A percentile compares a stretch with the other conserved stretches of the same genome.
phyloP scores from a whole-genome alignment of 2,113 vertebrate genomes.

The Leucopsar rothschildi region DNA sequence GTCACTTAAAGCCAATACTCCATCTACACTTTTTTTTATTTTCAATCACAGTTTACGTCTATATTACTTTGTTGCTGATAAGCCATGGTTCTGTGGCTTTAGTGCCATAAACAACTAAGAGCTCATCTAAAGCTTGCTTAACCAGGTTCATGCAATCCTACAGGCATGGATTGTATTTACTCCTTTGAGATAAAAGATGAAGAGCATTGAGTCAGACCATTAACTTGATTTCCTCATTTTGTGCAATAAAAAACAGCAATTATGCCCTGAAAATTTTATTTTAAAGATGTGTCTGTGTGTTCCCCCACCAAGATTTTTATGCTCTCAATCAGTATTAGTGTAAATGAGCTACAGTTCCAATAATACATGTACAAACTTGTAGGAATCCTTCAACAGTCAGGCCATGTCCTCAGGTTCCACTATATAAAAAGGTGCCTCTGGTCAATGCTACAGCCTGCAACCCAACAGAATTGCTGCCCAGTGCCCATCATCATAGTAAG shows the following conservation, averaged over 20 bases:
- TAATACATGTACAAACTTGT: neutral
- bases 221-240: neutral
- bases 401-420: neutral
- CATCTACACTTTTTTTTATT: neutral
- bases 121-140: neutral
- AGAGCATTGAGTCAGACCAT: neutral
- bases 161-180: neutral
- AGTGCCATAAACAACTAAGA: neutral
- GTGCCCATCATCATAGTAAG: neutral
- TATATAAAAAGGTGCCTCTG: neutral
- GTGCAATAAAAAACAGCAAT: neutral
- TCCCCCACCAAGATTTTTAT: neutral
- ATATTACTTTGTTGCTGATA: neutral
- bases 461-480: neutral
- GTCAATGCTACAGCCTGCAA: rapidly evolving
- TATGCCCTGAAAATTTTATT: neutral
- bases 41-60: neutral
- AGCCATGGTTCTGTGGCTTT: neutral
- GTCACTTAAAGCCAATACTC: neutral
- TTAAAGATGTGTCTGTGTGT: neutral
- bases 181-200: neutral
- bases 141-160: neutral
- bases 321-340: neutral
- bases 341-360: neutral
- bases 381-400: neutral